phyloP scores from a whole-genome alignment of 2,888 invertebrate genomes.

The Thecophora atra region DNA sequence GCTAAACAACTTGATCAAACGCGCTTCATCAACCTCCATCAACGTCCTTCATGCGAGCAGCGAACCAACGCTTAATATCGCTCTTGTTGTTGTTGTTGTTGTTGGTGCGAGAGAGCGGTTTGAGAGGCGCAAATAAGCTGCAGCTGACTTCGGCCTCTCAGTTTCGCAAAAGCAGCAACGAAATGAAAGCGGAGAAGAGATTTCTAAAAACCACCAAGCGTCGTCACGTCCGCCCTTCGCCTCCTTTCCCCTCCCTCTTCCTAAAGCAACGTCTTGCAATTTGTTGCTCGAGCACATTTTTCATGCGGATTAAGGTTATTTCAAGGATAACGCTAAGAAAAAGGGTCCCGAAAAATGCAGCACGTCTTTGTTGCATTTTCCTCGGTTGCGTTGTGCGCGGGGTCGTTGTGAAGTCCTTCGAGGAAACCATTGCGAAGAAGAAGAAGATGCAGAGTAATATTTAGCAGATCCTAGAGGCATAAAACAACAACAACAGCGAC shows the following conservation, averaged over 20 bases:
- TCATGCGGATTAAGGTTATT: constrained; percentile 61
- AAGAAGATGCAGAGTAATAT: too few species aligned
- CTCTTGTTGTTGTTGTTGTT: not conserved
- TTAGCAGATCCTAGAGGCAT: too few species aligned
- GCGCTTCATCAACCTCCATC: constrained; percentile 28
- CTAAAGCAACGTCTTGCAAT: not conserved
- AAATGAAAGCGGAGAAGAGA: not conserved
- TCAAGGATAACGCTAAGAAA: constrained; percentile 56
- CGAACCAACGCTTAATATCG: not conserved
- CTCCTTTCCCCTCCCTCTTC: not conserved
- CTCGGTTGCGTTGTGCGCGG: not conserved
- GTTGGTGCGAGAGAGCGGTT: not conserved
- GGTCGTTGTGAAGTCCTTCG: not conserved
- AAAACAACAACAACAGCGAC: constrained; percentile 10
- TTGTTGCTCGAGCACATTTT: constrained; percentile 22
- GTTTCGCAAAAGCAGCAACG: not conserved
- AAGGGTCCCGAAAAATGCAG: constrained; percentile 18
- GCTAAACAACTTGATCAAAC: constrained; percentile 25
- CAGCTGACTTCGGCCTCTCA: constrained; percentile 32
- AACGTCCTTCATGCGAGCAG: constrained; percentile 26
- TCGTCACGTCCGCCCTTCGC: not conserved
- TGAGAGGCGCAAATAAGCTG: constrained; percentile 37
- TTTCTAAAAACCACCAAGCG: too few species aligned
- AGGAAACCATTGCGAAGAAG: not conserved
- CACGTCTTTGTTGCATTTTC: not conserved